Conservation (phyloP, 1,140 invertebrate genomes). For the Brachionus rotundiformis region DNA sequence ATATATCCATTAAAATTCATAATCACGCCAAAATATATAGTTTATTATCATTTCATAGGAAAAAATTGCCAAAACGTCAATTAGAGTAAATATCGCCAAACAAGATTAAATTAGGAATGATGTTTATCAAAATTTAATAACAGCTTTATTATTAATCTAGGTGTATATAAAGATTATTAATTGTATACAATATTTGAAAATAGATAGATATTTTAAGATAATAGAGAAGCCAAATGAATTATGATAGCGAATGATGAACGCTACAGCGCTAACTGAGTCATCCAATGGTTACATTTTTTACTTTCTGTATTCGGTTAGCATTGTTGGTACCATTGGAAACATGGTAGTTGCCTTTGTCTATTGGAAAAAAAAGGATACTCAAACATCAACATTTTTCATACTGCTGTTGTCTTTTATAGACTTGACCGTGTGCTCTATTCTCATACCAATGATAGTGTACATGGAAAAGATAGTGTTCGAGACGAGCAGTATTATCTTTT, state of each 20-base stretch:
- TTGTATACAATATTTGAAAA: no score
- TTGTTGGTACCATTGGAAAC: conserved; percentile 61
- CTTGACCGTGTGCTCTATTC: conserved; percentile 17
- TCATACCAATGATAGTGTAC: conserved; percentile 31
- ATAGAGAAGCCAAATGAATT: not conserved
- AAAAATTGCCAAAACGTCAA: no score
- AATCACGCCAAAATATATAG: no score
- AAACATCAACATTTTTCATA: conserved; percentile 52
- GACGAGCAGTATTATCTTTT: conserved; percentile 53
- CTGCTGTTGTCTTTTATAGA: conserved; percentile 19
- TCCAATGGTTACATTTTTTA: not conserved
- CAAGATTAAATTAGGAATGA: no score
- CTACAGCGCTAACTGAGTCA: not conserved
- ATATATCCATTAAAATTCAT: no score
- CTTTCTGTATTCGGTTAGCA: conserved; percentile 54
- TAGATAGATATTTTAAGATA: no score
- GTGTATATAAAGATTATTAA: no score
- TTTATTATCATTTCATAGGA: no score
- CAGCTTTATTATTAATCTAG: no score
- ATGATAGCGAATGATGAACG: not conserved
- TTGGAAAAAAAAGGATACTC: conserved; percentile 59
- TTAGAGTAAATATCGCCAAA: no score
- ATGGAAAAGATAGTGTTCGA: conserved; percentile 43
- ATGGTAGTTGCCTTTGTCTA: conserved; percentile 62
- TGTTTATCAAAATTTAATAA: no score